These are phyloP conservation scores for Chloroceryle aenea DNA, from an alignment of 2,113 vertebrate species.

Conservation along the genomic window DNA sequence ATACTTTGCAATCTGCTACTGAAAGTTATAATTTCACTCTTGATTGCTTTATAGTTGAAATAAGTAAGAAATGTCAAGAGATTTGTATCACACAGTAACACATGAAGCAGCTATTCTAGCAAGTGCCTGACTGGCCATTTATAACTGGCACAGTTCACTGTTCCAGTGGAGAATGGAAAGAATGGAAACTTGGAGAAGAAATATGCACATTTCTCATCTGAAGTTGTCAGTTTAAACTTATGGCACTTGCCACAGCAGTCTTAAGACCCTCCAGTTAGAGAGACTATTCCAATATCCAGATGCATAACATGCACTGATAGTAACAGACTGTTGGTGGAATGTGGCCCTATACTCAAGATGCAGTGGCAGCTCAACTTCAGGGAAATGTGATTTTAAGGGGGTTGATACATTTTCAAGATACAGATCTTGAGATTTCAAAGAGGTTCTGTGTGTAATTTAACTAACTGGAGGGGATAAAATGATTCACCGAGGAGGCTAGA, in stretches of 20 bases:
- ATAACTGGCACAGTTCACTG: slow-evolving; percentile 34
- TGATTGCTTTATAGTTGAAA: slow-evolving; percentile 37
- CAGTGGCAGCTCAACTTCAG: neutral
- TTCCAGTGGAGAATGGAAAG: slow-evolving; percentile 51
- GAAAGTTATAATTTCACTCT: slow-evolving; percentile 45
- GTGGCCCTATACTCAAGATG: neutral
- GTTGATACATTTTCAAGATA: neutral
- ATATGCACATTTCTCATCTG: slow-evolving; percentile 13
- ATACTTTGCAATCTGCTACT: neutral
- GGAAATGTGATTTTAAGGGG: neutral
- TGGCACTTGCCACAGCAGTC: neutral
- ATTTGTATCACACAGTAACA: neutral
- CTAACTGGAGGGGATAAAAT: neutral
- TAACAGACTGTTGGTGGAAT: neutral
- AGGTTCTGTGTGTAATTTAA: neutral
- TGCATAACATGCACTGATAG: neutral
- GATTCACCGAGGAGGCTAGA: neutral
- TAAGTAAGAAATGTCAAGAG: slow-evolving; percentile 6
- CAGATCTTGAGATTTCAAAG: neutral
- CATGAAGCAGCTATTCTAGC: neutral
- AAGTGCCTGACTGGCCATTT: slow-evolving; percentile 40
- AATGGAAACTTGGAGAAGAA: slow-evolving; percentile 48
- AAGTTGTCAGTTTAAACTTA: slow-evolving; percentile 48
- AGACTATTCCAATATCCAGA: neutral
- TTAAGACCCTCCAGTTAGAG: neutral